phyloP scores from a whole-genome alignment of 2,888 invertebrate species.

The Ormyrus labotus region DNA sequence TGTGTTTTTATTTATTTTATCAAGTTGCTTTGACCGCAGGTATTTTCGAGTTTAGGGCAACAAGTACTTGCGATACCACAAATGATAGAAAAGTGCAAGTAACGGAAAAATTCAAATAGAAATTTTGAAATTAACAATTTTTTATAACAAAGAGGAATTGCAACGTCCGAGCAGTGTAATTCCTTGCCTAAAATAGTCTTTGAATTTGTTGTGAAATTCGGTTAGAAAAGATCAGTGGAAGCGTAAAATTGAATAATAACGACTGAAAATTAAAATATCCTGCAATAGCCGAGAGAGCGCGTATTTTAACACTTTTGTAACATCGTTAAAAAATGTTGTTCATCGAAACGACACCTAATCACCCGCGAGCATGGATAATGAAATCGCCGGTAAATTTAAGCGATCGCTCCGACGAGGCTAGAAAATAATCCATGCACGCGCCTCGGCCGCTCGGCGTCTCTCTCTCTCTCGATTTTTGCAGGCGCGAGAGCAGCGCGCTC shows the following conservation, averaged over 20 bases:
- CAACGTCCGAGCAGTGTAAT: neutral
- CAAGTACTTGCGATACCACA: no score
- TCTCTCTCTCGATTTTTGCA: conserved; percentile 10
- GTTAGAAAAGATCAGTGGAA: neutral
- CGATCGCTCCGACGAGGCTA: neutral
- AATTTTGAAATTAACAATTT: neutral
- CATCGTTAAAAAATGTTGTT: no score
- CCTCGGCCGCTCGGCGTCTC: neutral
- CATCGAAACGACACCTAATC: no score
- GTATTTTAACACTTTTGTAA: neutral
- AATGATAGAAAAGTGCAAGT: neutral
- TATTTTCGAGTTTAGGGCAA: no score
- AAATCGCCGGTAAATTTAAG: no score
- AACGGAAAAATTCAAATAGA: neutral
- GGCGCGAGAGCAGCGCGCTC: neutral
- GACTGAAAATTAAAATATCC: neutral
- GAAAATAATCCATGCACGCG: neutral
- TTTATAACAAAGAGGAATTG: neutral
- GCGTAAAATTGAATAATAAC: neutral
- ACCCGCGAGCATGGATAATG: no score
- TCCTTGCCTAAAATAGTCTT: neutral
- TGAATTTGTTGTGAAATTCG: neutral
- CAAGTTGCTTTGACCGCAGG: no score
- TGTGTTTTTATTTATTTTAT: no score
- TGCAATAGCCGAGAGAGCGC: neutral